phyloP scores from a whole-genome alignment of 2,113 vertebrate genomes.

The Toxotes chatareus region DNA sequence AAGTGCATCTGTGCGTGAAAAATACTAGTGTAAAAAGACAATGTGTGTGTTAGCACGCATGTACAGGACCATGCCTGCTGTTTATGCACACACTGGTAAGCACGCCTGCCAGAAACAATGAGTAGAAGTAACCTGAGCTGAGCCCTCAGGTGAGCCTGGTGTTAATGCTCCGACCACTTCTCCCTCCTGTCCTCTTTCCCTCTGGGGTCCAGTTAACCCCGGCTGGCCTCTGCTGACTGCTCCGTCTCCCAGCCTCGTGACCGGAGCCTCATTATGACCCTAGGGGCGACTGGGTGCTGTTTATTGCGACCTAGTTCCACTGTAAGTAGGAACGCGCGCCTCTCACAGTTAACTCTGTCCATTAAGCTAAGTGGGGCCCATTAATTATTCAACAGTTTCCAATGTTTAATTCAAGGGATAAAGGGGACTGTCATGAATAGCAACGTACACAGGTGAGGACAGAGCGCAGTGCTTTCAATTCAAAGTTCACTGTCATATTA shows the following conservation, averaged over 20 bases:
- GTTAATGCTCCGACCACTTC: conserved; percentile 49
- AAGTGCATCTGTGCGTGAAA: neutral
- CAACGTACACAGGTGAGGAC: conserved; percentile 61
- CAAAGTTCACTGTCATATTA: conserved; percentile 20
- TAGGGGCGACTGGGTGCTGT: conserved; percentile 36
- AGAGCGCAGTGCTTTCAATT: conserved; percentile 30
- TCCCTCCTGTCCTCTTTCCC: conserved; percentile 45
- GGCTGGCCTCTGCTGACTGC: conserved; percentile 59
- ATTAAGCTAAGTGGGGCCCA: conserved; percentile 81
- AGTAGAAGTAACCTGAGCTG: conserved; percentile 53
- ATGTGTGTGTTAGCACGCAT: neutral
- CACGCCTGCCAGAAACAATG: conserved; percentile 46
- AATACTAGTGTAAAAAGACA: neutral
- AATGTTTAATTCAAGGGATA: conserved; percentile 78
- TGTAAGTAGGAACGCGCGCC: conserved; percentile 44
- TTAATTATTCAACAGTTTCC: conserved; percentile 76
- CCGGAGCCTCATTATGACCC: conserved; percentile 66
- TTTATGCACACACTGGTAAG: neutral
- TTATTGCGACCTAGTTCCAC: conserved; percentile 66
- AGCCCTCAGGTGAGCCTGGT: conserved; percentile 64
- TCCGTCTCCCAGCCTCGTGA: conserved; percentile 46
- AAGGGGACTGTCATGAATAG: conserved; percentile 65
- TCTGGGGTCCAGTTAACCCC: conserved; percentile 76
- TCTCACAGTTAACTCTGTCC: conserved; percentile 78
- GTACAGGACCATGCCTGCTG: neutral